Base-by-base conservation (phyloP, 2,113 vertebrate species). In the Prolemur simus region DNA sequence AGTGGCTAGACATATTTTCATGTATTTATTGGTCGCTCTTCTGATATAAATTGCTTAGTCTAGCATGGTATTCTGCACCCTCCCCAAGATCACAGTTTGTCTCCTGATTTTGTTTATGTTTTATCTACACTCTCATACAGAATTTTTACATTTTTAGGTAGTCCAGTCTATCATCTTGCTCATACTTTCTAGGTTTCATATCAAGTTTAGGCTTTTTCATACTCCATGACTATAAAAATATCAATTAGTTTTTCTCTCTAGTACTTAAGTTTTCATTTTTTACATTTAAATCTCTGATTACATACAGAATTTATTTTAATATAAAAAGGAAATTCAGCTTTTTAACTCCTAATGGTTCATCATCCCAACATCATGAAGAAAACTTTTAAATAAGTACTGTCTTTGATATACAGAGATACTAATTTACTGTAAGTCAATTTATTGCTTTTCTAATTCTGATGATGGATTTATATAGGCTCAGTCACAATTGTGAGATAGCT, bases 371-470 rank as follows among this genome's bases (percentile, higher is more conserved):
- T 49, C 56, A 87, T 37, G 15, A 39, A 7, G 18, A 87, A 58
- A 52, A 71, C 42, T 87, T 56, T 85, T 21, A 95, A 39, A 39
- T 87, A 94, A 82, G 20, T 54, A 47, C 15, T 69, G 34, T 47
- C 20, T 92, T 47, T 83, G 49, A 87, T 39, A 94, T 34, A 94
- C 3, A 91, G 76, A 94, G 39, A 85, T 85, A 47, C 17, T 42
- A 34, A 66, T 91, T 10, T 6, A 52, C 63, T 18, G 0, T 76
- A 91, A 86, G 10, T 80, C 29, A 80, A 94, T 58, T 90, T 90
- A 94, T 6, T 94, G 39, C 32, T 74, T 90, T 96, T 87, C 63
- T 68, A 91, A 91, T 82, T 96, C 39, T 91, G 7, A 12, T 80
- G 64, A 92, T 20, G 8, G 42, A 76, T 77, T 92, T 96, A 76